Base-by-base conservation (phyloP, 2,888 invertebrate species). In the Torymus tubicola region DNA sequence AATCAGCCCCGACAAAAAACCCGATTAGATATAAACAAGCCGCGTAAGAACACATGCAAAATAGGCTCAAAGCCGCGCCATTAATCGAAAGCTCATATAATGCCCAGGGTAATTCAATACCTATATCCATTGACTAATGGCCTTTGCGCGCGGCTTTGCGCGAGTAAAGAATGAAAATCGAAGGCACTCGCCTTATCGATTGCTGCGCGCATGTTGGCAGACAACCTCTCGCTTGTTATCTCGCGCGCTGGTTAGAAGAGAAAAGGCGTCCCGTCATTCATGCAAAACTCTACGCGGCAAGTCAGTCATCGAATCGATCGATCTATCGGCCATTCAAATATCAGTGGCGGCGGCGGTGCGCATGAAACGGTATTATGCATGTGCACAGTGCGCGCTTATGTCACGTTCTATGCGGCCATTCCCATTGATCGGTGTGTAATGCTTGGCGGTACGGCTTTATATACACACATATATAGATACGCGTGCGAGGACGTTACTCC, bases 401-500 rank as follows among this genome's bases (percentile, higher is more conserved):
- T 31, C 31, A 58, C 74, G 18, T 31, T 57, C 42, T 13, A 11
- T 14, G 52, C 50, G 12, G 12, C 42, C 8, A 42, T 42, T 42
- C 8, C 42, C 42, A 42, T 42, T 42, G 42, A 42, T 42, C 42
- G 42, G 42, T 42, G 42, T 42, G 42, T 42, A 42, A 5, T 8
- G 42, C 8, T 8, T 8, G 42, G 42, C 42, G 60, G 61, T 50
- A 58, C 74, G 42, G 24, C 67, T 67, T 74, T 67, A 31, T 21
- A 16, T 16, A 21, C 24, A 42, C 21, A 42, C 31, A 13, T 2
- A n/a, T 31, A 10, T 4, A 16, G 21, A 5, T 14, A n/a, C 57
- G 14, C 42, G 16, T 24, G 53, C 60, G 76, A 76, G 69, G 76
- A 76, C 68, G 69, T 42, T 53, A 60, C 75, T 58, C 68, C 60